Base-by-base conservation (phyloP, 2,888 invertebrate genomes). In the Trichopria drosophilae region DNA sequence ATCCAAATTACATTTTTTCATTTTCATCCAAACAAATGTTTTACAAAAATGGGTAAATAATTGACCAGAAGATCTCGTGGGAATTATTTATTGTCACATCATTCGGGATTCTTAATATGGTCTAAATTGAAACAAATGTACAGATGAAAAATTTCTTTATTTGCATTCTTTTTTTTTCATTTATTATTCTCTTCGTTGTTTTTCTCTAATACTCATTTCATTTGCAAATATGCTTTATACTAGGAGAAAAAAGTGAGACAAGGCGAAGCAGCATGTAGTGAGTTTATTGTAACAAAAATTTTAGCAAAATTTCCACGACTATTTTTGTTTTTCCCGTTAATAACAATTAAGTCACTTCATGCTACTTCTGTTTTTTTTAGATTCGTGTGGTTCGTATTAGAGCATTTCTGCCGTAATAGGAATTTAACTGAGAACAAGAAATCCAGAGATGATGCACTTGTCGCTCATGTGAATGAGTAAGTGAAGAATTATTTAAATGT, bases 351-450 rank as follows among this genome's bases (percentile, higher is more conserved):
- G n/a, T 72, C 71, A 69, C 68, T 62, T 66, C 63, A 71, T 69
- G 65, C 73, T 73, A 73, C 71, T 66, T 71, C 68, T 65, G 47
- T n/a, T n/a, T n/a, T n/a, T n/a, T n/a, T n/a, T n/a, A n/a, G n/a
- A n/a, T n/a, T n/a, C n/a, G n/a, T n/a, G n/a, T n/a, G n/a, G n/a
- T n/a, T n/a, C n/a, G n/a, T n/a, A n/a, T n/a, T n/a, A n/a, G n/a
- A n/a, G n/a, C n/a, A n/a, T n/a, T n/a, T n/a, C n/a, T n/a, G n/a
- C n/a, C n/a, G n/a, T n/a, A n/a, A n/a, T n/a, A n/a, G n/a, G n/a
- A n/a, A n/a, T n/a, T n/a, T n/a, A n/a, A n/a, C n/a, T n/a, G n/a
- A n/a, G n/a, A n/a, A n/a, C n/a, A n/a, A n/a, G n/a, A n/a, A n/a
- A n/a, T n/a, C n/a, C n/a, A n/a, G n/a, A n/a, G n/a, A n/a, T n/a